Evolutionary conservation across 2,888 invertebrate species (phyloP).

Genomic region (Leptopterna dolabrata): DNA sequence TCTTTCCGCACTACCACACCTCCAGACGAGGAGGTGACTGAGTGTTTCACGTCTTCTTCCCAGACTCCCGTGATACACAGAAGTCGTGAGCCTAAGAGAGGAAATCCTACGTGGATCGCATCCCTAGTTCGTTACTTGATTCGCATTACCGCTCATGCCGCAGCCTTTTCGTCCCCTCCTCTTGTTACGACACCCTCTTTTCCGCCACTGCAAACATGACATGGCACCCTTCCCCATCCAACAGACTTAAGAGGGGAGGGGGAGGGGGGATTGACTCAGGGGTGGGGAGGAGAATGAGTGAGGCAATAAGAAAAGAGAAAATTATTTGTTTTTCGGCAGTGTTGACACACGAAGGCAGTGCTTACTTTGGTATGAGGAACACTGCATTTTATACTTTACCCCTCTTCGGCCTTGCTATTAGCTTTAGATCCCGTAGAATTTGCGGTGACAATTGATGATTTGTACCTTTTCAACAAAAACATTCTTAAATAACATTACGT

Average conservation of each 20-base stretch:
- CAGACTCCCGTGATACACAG: background rate
- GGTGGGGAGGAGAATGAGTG: background rate
- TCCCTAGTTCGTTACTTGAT: constrained; percentile 35
- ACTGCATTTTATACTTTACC: no score
- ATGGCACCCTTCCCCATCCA: background rate
- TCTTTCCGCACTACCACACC: background rate
- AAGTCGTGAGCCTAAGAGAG: background rate
- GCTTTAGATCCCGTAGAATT: no score
- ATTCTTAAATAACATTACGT: no score
- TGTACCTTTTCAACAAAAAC: no score
- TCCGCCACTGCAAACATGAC: constrained; percentile 21
- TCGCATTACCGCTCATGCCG: constrained; percentile 21
- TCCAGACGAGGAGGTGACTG: background rate
- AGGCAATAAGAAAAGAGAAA: no score
- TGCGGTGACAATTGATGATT: no score
- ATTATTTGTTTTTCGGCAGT: background rate
- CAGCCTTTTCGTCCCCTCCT: background rate
- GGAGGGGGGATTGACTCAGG: background rate
- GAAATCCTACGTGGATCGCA: constrained; percentile 14
- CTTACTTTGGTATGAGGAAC: no score
- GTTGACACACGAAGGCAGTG: background rate
- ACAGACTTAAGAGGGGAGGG: background rate
- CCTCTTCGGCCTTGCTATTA: no score
- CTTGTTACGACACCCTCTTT: constrained; percentile 33
- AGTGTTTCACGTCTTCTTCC: background rate